A percentile compares a stretch with the other conserved stretches of the same genome.
These are phyloP conservation scores for Grapholita molesta DNA, from an alignment of 1,140 invertebrate genomes.

Conservation along the genomic window DNA sequence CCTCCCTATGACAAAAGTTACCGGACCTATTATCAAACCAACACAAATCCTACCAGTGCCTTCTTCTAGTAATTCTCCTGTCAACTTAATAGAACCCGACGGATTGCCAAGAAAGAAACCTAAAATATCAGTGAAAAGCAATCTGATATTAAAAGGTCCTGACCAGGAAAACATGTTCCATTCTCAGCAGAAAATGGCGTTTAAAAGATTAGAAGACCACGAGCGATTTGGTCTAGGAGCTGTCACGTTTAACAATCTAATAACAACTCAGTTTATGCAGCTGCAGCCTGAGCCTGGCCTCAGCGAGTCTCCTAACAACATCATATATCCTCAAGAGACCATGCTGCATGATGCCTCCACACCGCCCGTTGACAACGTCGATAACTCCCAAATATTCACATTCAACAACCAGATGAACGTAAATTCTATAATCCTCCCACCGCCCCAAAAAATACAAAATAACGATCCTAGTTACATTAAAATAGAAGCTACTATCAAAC, in stretches of 20 bases:
- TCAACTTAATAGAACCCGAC: conserved; percentile 49
- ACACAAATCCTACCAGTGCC: conserved; percentile 68
- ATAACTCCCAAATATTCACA: conserved; percentile 61
- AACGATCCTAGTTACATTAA: conserved; percentile 71
- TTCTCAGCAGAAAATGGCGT: conserved; percentile 71
- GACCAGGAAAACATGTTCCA: conserved; percentile 72
- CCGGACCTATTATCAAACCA: conserved; percentile 64
- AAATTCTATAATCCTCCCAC: conserved; percentile 53
- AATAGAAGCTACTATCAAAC: conserved; percentile 66
- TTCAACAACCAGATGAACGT: conserved; percentile 66
- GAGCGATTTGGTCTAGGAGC: conserved; percentile 59
- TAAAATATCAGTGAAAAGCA: conserved; percentile 77
- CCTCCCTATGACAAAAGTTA: conserved; percentile 55
- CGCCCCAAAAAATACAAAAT: conserved; percentile 54
- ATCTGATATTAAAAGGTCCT: conserved; percentile 72
- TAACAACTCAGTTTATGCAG: conserved; percentile 69
- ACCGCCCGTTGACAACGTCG: conserved; percentile 50
- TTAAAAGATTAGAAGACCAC: conserved; percentile 62
- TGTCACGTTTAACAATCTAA: conserved; percentile 69
- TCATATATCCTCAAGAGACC: conserved; percentile 59
- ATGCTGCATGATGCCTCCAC: conserved; percentile 46
- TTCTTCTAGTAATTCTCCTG: conserved; percentile 60
- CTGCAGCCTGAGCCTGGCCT: conserved; percentile 54
- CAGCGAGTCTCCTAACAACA: conserved; percentile 55
- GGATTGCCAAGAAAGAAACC: conserved; percentile 69